phyloP scores from a whole-genome alignment of 2,113 vertebrate species.

The Perognathus longimembris region DNA sequence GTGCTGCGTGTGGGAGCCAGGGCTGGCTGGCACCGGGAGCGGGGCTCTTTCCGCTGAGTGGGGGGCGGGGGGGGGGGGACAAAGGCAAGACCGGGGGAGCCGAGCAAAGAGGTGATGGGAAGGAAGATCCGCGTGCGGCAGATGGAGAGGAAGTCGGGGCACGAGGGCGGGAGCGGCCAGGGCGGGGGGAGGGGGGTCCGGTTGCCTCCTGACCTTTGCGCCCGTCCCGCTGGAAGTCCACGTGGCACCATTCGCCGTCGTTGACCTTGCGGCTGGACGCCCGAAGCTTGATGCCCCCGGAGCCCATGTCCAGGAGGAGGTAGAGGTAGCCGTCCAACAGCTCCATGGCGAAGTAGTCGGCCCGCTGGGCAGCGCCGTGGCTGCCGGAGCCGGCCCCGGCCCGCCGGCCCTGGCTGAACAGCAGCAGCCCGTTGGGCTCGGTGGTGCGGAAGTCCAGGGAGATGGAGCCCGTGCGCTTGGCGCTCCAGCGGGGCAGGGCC shows the following conservation, averaged over 20 bases:
- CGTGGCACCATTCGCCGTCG: constrained; percentile 95
- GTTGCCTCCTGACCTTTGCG: constrained; percentile 89
- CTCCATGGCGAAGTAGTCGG: constrained; percentile 94
- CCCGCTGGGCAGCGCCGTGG: constrained; percentile 86
- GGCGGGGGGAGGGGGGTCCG: not conserved
- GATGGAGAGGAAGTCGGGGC: not conserved
- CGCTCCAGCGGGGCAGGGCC: constrained; percentile 91
- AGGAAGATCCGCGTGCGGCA: not conserved
- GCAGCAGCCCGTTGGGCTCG: constrained; percentile 92
- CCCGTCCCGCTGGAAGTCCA: constrained; percentile 95
- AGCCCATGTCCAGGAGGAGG: constrained; percentile 96
- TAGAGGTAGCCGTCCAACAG: constrained; percentile 94
- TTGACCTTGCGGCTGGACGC: constrained; percentile 93
- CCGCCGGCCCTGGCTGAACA: constrained; percentile 92
- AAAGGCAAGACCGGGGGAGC: not conserved
- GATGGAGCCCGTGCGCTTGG: constrained; percentile 93
- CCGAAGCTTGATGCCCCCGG: constrained; percentile 93
- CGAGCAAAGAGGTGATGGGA: not conserved
- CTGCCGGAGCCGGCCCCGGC: constrained; percentile 85
- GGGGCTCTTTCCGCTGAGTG: not conserved
- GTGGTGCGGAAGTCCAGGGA: constrained; percentile 96
- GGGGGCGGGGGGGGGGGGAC: not conserved
- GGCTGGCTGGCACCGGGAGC: not conserved
- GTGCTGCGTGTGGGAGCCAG: not conserved
- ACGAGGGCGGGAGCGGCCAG: not conserved